Evolutionary conservation across 2,113 vertebrate genomes (phyloP), one percentile per base, ranked within the genome.

Genomic region (Leptobrachium ailaonicum): DNA sequence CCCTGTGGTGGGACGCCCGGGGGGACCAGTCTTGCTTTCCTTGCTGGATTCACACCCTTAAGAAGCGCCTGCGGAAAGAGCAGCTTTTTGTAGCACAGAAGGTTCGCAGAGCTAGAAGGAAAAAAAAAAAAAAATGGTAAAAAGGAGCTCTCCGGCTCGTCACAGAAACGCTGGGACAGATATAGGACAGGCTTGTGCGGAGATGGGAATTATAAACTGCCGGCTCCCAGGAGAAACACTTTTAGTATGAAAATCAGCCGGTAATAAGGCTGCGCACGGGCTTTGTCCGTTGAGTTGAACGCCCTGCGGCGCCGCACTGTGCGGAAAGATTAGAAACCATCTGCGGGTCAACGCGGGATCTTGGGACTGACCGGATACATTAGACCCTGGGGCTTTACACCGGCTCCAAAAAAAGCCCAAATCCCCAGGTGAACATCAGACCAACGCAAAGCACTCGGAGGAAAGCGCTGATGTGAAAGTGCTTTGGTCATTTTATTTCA

Each of bases 1-100:
- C 44, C 56, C 69, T 72, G 12, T 56, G 69, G 71, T 44, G 32
- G 58, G 63, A 79, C 45, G 68, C 69, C 43, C 12, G 42, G 77
- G 42, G 77, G 77, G 69, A 79, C 43, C 77, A 72, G 77, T 63
- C 69, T 50, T 66, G 77, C 77, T 72, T 79, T 72, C 58, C 77
- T 79, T 79, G 77, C 77, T 72, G 44, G 77, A 72, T 79, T 79
- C 58, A 79, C 58, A 79, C 77, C 77, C 77, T 66, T 64, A 79
- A 79, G 69, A 79, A 72, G 14, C 64, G 77, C 77, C 77, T 79
- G 77, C 69, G 45, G 77, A 72, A 79, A 79, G 44, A 72, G 47
- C 4, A 32, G 63, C 60, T 66, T 72, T 79, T 79, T 72, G 69
- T 79, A 71, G 58, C 77, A 71, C 58, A 42, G 45, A 78, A 56